A percentile compares a stretch with the other conserved stretches of the same genome.
Conservation (phyloP, 2,113 vertebrate species). For the Nothocercus julius region DNA sequence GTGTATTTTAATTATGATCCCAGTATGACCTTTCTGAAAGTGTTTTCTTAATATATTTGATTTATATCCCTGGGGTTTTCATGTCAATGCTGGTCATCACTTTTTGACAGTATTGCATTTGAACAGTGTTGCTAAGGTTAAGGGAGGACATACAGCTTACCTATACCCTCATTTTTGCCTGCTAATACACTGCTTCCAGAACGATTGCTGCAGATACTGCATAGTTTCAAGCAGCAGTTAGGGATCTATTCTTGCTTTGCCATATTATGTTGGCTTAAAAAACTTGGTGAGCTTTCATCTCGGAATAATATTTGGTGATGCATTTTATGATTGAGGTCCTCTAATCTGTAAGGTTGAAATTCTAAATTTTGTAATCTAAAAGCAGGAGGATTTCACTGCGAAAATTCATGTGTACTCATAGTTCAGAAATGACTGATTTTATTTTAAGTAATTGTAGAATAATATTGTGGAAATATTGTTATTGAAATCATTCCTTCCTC, state of each 20-base stretch:
- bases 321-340: not conserved
- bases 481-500: constrained; percentile 48
- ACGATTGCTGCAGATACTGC: not conserved
- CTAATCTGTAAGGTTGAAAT: not conserved
- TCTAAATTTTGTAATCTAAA: not conserved
- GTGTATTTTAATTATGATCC: not conserved
- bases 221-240: not conserved
- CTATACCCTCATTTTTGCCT: not conserved
- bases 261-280: not conserved
- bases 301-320: not conserved
- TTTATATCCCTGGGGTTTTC: not conserved
- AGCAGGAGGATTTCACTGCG: not conserved
- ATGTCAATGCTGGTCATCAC: not conserved
- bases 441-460: not conserved
- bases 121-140: not conserved
- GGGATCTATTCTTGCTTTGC: not conserved
- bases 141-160: not conserved
- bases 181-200: not conserved
- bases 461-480: constrained; percentile 9
- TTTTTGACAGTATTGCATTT: not conserved
- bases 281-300: not conserved
- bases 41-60: not conserved
- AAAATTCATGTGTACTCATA: not conserved
- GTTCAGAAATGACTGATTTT: not conserved
- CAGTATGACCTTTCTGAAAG: not conserved